Base-by-base conservation (phyloP, 2,113 vertebrate species). In the Tupaia tana region DNA sequence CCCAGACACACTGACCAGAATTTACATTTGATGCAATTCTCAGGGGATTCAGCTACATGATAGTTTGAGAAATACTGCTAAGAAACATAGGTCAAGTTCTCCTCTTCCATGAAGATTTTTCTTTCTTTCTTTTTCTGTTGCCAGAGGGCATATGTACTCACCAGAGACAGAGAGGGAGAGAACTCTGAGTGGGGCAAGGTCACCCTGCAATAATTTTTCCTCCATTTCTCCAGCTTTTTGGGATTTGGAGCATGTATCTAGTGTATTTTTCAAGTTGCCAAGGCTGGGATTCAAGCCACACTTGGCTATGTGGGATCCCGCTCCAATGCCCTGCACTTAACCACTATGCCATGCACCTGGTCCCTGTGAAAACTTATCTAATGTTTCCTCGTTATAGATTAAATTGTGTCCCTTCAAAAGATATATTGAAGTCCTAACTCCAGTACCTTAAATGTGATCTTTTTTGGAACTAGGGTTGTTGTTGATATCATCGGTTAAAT, bases 41-140 rank as follows among this genome's bases (percentile, higher is more conserved):
- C 34, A 8, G 73, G 73, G 29, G 15, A 86, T 52, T 77, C 0
- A 14, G 66, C 29, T 61, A 22, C 43, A 86, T 16, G 2, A 29
- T 56, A 34, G 63, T 89, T 71, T 74, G 70, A 80, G 78, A 69
- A 86, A 18, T 75, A 54, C 84, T 43, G 27, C 64, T 43, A 64
- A 61, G 80, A 90, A 59, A 59, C 56, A 64, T n/a, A 77, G 90
- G 87, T 83, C 94, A 93, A 86, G 54, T 67, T 86, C n/a, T 81
- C 34, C 54, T 92, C 67, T 73, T 66, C 56, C 86, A 69, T 22
- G 54, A 86, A 90, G 70, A 90, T 52, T 56, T 92, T 58, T 84
- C 56, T 43, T 43, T 43, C 43, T 43, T 43, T 43, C 43, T 43
- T 43, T 43, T 6, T 43, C 6, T 43, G 4, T 43, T 43, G 43